These are phyloP conservation scores for Aricia artaxerxes DNA, from an alignment of 2,888 invertebrate species.

Conservation along the genomic window DNA sequence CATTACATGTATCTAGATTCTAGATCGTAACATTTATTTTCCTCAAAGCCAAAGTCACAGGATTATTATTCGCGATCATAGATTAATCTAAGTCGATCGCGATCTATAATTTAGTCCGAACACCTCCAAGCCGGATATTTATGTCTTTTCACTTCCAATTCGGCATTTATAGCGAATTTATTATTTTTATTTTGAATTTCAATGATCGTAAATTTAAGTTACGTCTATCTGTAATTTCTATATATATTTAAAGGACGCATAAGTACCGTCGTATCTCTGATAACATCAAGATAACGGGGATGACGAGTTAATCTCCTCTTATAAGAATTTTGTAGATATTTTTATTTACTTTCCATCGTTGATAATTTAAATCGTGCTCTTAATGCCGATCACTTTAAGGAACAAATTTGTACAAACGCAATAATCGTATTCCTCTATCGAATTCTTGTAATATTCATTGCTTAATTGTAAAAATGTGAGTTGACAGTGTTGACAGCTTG, in stretches of 20 bases:
- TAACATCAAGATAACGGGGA: constrained; percentile 71
- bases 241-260: constrained; percentile 16
- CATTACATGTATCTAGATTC: neutral
- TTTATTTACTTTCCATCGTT: constrained; percentile 56
- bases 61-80: neutral
- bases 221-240: constrained; percentile 22
- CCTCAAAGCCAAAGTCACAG: neutral
- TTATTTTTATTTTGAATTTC: constrained; percentile 22
- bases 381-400: constrained; percentile 47
- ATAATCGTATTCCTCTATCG: constrained; percentile 55
- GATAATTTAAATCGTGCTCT: constrained; percentile 41
- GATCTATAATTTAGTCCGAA: constrained; percentile 8
- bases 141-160: constrained; percentile 16
- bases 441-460: constrained; percentile 68
- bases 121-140: constrained; percentile 13
- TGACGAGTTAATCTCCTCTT: constrained; percentile 76
- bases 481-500: constrained; percentile 74
- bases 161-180: constrained; percentile 27
- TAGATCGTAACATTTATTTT: constrained; percentile 5
- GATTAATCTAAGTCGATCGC: neutral
- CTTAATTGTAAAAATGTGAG: constrained; percentile 78
- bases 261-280: constrained; percentile 60
- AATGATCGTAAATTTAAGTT: constrained; percentile 20
- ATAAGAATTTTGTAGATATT: constrained; percentile 69
- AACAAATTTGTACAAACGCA: constrained; percentile 47